Percentiles rank a stretch among this genome's conserved stretches.
Evolutionary conservation across 1,140 invertebrate genomes (phyloP).

Genomic region (Lepidurus couesii): DNA sequence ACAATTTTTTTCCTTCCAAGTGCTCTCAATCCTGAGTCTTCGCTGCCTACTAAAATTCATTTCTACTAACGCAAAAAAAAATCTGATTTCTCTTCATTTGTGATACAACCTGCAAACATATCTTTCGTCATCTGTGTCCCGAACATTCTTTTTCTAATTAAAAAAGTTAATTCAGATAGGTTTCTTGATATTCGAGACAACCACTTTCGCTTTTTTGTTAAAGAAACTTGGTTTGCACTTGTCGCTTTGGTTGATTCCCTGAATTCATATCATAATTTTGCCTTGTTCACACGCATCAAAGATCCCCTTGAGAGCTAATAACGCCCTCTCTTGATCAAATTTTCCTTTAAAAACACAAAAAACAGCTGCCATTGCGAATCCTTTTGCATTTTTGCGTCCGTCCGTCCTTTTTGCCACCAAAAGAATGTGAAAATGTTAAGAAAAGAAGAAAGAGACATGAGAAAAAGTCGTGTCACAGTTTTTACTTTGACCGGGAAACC

Average conservation of each 20-base stretch:
- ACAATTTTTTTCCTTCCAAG: neutral
- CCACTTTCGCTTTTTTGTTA: neutral
- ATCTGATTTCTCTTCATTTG: neutral
- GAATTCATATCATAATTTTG: slow-evolving; percentile 20
- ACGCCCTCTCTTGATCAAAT: neutral
- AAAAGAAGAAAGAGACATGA: neutral
- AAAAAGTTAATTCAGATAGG: no score
- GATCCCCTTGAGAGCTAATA: neutral
- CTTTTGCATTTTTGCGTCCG: neutral
- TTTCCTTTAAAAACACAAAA: neutral
- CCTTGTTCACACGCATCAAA: slow-evolving; percentile 3
- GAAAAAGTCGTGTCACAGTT: neutral
- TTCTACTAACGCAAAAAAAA: no score
- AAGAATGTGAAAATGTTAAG: neutral
- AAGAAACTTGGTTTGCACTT: neutral
- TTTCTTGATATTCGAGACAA: no score
- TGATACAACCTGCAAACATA: slow-evolving; percentile 12
- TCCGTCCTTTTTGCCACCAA: neutral
- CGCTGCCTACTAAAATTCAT: no score
- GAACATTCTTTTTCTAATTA: no score
- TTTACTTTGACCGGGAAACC: neutral
- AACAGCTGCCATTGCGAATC: neutral
- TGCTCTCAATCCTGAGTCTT: no score
- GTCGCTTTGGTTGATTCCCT: slow-evolving; percentile 4
- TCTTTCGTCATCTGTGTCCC: neutral